Percentiles rank a stretch among this genome's conserved stretches.
Conservation (phyloP, 2,797 vertebrate genomes). For the Etheostoma perlongum region DNA sequence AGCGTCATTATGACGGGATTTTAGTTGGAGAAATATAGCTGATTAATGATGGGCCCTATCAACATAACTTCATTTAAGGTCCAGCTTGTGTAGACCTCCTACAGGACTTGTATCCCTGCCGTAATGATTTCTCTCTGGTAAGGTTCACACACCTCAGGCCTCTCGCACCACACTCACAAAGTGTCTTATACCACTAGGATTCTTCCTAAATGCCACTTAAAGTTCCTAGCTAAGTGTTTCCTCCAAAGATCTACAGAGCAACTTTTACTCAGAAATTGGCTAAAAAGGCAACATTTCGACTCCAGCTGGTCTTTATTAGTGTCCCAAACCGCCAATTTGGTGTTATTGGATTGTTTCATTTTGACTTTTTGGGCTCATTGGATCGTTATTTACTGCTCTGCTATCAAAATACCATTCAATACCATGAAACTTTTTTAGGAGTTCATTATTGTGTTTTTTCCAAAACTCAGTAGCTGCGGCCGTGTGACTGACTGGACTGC, state of each 20-base stretch:
- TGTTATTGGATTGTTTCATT: background rate
- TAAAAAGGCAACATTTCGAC: background rate
- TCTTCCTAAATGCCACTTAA: slow-evolving; percentile 13
- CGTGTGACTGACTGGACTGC: background rate
- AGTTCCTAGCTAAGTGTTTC: background rate
- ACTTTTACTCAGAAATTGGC: background rate
- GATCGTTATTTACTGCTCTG: background rate
- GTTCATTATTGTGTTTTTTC: background rate
- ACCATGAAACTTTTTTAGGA: background rate
- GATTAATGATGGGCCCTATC: slow-evolving; percentile 21
- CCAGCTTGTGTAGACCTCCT: background rate
- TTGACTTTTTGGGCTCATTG: background rate
- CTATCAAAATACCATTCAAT: background rate
- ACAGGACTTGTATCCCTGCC: background rate
- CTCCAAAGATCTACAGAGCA: background rate
- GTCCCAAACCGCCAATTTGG: too few species aligned
- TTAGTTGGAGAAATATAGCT: slow-evolving; percentile 15
- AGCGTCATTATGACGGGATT: slow-evolving; percentile 2
- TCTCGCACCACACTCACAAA: background rate
- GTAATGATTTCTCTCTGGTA: background rate
- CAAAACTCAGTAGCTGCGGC: background rate
- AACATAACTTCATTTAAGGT: background rate
- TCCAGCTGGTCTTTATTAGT: background rate
- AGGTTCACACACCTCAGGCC: slow-evolving; percentile 8
- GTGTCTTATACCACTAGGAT: background rate